A percentile compares a stretch with the other conserved stretches of the same genome.
Conservation (phyloP, 2,113 vertebrate genomes). For the Phaetusa simplex region DNA sequence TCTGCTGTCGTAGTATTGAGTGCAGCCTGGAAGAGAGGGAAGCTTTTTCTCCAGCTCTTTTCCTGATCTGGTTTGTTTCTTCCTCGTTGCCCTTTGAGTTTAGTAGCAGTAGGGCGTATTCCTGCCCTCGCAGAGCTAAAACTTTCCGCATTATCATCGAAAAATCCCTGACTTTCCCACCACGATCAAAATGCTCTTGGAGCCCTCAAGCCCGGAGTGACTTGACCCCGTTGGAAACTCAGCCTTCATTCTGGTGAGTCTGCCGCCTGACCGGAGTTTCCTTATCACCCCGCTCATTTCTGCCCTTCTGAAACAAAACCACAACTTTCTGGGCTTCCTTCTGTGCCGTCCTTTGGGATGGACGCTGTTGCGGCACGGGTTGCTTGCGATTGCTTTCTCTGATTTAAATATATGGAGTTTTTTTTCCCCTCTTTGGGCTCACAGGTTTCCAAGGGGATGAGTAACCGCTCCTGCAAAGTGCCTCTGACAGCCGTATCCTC, state of each 20-base stretch:
- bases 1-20: background rate
- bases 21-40: background rate
- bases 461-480: background rate
- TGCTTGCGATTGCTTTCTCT: background rate
- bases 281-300: background rate
- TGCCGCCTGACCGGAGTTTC: background rate
- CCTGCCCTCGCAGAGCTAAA: background rate
- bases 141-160: accelerated
- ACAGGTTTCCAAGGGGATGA: background rate
- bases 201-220: background rate
- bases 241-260: background rate
- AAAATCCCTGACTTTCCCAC: background rate
- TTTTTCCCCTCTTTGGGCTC: background rate
- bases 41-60: background rate
- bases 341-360: background rate
- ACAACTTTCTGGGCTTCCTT: background rate
- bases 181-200: background rate
- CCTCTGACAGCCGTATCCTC: background rate
- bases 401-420: background rate
- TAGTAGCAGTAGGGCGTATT: background rate
- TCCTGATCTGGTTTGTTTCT: background rate
- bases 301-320: background rate
- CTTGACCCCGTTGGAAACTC: background rate
- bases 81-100: background rate
- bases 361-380: background rate